phyloP scores from a whole-genome alignment of 2,888 invertebrate genomes.

The Troglohyphantes excavatus region DNA sequence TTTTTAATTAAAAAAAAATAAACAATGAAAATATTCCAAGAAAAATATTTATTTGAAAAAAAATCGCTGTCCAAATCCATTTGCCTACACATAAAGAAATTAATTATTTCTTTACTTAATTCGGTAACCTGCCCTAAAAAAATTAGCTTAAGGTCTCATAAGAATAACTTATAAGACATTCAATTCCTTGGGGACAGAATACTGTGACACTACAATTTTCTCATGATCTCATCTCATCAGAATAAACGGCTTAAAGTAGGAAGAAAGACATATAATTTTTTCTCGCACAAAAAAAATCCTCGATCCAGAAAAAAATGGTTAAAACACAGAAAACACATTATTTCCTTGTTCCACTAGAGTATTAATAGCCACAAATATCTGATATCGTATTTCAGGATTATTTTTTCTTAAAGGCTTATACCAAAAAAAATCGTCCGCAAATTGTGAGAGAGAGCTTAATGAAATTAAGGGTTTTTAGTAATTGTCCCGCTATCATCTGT shows the following conservation, averaged over 20 bases:
- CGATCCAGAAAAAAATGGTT: not conserved
- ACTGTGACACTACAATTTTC: too few species aligned
- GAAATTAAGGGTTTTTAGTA: constrained; percentile 19
- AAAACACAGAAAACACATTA: constrained; percentile 36
- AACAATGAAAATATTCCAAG: too few species aligned
- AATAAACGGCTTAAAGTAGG: not conserved
- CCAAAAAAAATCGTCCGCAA: not conserved
- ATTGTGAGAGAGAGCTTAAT: constrained; percentile 5
- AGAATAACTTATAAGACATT: not conserved
- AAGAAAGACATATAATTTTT: not conserved
- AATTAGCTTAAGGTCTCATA: not conserved
- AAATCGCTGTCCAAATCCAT: too few species aligned
- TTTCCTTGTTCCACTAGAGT: constrained; percentile 14
- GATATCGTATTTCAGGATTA: not conserved
- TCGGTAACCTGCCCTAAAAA: not conserved
- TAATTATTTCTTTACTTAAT: not conserved
- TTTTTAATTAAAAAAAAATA: too few species aligned
- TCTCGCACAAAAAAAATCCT: not conserved
- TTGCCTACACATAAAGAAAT: too few species aligned
- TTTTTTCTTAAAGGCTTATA: not conserved
- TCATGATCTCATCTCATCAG: not conserved
- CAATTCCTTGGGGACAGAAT: not conserved
- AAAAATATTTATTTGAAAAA: too few species aligned
- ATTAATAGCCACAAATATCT: constrained; percentile 42
- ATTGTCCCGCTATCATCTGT: constrained; percentile 10